phyloP scores from a whole-genome alignment of 2,888 invertebrate species.

The Aphodius granarius region DNA sequence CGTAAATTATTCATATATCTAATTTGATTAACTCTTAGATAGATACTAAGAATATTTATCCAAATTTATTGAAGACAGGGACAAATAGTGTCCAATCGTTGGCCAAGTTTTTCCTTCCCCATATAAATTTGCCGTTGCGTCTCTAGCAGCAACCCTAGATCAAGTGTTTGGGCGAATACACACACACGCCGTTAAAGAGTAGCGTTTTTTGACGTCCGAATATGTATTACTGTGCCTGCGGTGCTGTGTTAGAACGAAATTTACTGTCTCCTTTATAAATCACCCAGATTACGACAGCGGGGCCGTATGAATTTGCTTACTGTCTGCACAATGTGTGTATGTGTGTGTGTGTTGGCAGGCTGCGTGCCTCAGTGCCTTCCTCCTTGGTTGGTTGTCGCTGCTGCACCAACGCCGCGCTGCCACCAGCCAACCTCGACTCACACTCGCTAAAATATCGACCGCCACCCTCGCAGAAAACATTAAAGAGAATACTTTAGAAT shows the following conservation, averaged over 20 bases:
- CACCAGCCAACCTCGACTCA: not conserved
- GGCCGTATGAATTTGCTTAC: not conserved
- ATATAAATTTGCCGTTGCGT: slow-evolving; percentile 1
- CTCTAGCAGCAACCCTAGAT: not conserved
- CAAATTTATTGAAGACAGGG: not conserved
- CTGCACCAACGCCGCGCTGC: not conserved
- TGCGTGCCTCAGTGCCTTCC: not conserved
- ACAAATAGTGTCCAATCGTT: not conserved
- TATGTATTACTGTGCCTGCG: slow-evolving; percentile 9
- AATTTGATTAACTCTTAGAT: not conserved
- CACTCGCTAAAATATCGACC: not conserved
- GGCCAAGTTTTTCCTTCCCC: slow-evolving; percentile 10
- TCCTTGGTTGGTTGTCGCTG: not conserved
- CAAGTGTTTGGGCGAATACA: not conserved
- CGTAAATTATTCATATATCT: no score
- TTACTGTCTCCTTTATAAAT: slow-evolving; percentile 8
- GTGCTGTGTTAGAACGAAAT: not conserved
- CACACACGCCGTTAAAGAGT: not conserved
- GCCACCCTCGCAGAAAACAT: not conserved
- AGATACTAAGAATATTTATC: not conserved
- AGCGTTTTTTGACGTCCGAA: slow-evolving; percentile 8
- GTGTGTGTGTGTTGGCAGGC: not conserved
- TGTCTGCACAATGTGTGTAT: not conserved
- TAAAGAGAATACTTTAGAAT: not conserved
- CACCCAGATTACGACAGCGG: slow-evolving; percentile 1